phyloP scores from a whole-genome alignment of 2,888 invertebrate species.

The Rutpela maculata region DNA sequence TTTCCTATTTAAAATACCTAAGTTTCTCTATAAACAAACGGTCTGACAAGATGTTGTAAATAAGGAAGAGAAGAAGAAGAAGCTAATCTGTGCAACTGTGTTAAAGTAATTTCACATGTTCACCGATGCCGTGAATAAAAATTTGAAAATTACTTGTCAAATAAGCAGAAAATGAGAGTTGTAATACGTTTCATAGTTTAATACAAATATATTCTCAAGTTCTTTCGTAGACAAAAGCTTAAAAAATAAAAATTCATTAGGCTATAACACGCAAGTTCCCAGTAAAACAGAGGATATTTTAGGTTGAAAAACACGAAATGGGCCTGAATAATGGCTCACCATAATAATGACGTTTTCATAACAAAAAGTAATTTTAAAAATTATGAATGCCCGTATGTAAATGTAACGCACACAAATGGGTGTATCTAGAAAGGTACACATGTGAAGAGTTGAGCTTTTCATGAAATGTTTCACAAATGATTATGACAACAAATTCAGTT shows the following conservation, averaged over 20 bases:
- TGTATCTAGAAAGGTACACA: neutral
- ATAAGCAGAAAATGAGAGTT: too few species aligned
- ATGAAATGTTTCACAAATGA: slow-evolving; percentile 9
- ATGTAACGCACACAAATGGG: slow-evolving; percentile 11
- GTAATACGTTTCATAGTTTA: too few species aligned
- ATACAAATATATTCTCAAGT: too few species aligned
- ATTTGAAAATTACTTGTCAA: too few species aligned
- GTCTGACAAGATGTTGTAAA: too few species aligned
- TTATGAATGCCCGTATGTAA: neutral
- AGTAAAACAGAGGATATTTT: slow-evolving; percentile 1
- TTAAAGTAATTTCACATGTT: too few species aligned
- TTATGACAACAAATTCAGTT: slow-evolving; percentile 1
- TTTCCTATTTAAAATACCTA: too few species aligned
- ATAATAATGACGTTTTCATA: slow-evolving; percentile 22
- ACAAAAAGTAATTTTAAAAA: slow-evolving; percentile 28
- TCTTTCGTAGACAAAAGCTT: too few species aligned
- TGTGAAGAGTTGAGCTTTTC: slow-evolving; percentile 9
- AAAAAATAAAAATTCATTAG: slow-evolving; percentile 15
- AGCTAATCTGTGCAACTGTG: too few species aligned
- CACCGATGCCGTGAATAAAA: too few species aligned
- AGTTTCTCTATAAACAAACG: too few species aligned
- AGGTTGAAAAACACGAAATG: neutral
- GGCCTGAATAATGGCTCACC: neutral
- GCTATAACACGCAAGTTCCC: slow-evolving; percentile 6
- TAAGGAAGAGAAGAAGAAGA: too few species aligned